Conservation (phyloP, 2,113 vertebrate genomes). For the Neotoma lepida region DNA sequence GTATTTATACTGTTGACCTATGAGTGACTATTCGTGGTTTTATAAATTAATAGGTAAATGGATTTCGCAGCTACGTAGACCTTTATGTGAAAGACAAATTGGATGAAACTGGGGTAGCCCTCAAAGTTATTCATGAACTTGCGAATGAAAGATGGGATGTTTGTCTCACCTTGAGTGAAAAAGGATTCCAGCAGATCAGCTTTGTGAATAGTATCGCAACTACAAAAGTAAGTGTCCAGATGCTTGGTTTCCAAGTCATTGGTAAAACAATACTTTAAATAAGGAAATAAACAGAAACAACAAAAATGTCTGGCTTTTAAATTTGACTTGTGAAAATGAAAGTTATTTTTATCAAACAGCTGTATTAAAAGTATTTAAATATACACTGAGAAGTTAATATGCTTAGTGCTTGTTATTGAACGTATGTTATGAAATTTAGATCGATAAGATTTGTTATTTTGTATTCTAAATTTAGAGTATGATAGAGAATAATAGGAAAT, state of each 20-base stretch:
- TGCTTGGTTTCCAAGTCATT: background rate
- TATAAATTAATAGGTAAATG: slow-evolving; percentile 88
- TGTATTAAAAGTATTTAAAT: background rate
- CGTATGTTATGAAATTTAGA: slow-evolving; percentile 52
- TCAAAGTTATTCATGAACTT: slow-evolving; percentile 97
- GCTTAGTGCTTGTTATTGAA: slow-evolving; percentile 19
- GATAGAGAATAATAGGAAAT: slow-evolving; percentile 26
- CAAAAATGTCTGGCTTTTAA: slow-evolving; percentile 8
- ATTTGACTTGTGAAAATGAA: slow-evolving; percentile 52
- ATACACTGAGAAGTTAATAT: slow-evolving; percentile 17
- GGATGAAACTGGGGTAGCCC: slow-evolving; percentile 95
- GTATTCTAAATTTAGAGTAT: slow-evolving; percentile 2
- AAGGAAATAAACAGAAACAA: background rate
- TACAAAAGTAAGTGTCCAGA: slow-evolving; percentile 91
- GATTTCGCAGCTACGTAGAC: slow-evolving; percentile 98
- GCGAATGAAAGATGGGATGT: slow-evolving; percentile 98
- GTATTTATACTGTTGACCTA: background rate
- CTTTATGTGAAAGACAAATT: slow-evolving; percentile 98
- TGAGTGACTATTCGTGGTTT: slow-evolving; percentile 52
- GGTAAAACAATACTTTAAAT: slow-evolving; percentile 42
- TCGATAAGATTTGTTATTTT: background rate
- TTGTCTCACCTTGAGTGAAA: slow-evolving; percentile 97
- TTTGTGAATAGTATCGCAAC: slow-evolving; percentile 99
- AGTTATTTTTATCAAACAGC: slow-evolving; percentile 49
- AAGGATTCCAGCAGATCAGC: slow-evolving; percentile 99